Conservation (phyloP, 2,797 vertebrate species). For the Gymnothorax reevesii region DNA sequence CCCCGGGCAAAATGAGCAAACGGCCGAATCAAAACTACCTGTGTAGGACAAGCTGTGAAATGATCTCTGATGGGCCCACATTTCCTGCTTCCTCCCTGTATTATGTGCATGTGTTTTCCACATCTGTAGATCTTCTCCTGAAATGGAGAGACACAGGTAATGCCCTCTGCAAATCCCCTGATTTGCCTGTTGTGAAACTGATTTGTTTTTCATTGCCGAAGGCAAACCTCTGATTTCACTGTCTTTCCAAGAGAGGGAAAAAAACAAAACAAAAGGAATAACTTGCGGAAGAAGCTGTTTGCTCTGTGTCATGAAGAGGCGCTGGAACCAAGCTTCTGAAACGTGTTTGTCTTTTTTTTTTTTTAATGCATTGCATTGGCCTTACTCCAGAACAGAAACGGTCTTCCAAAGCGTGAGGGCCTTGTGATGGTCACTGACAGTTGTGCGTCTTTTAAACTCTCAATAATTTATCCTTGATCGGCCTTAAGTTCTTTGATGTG, state of each 20-base stretch:
- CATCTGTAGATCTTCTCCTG: neutral
- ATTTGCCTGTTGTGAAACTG: conserved; percentile 12
- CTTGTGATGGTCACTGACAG: neutral
- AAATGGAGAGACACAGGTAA: neutral
- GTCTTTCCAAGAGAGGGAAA: neutral
- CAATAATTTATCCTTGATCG: neutral
- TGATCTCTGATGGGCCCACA: neutral
- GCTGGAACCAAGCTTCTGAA: neutral
- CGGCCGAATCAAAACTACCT: neutral
- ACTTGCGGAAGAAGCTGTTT: neutral
- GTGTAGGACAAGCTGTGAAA: neutral
- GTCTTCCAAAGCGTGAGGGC: neutral
- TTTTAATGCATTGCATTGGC: neutral
- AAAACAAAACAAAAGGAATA: neutral
- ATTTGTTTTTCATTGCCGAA: conserved; percentile 7
- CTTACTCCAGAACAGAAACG: neutral
- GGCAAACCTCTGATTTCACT: conserved; percentile 7
- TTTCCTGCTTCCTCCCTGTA: neutral
- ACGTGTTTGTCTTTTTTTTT: neutral
- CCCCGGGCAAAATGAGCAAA: neutral
- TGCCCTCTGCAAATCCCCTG: neutral
- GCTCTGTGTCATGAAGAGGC: neutral
- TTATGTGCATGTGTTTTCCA: neutral
- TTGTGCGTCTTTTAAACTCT: neutral
- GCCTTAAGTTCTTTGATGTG: neutral